These are phyloP conservation scores for Ormyrus pomaceus DNA, from an alignment of 2,888 invertebrate species.

Conservation along the genomic window DNA sequence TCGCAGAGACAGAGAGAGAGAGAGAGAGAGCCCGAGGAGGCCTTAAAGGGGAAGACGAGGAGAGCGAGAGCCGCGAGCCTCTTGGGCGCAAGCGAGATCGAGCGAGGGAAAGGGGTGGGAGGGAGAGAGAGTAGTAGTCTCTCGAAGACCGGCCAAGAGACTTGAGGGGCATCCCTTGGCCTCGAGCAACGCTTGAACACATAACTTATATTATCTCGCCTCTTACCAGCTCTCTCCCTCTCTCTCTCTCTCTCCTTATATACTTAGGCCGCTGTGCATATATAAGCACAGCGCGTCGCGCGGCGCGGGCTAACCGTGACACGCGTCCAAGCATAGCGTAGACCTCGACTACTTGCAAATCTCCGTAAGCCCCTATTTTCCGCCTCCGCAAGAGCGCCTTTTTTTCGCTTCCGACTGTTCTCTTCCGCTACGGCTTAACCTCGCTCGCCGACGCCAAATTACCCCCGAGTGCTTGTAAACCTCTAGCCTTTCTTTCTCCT, in stretches of 20 bases:
- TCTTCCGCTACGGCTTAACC: no score
- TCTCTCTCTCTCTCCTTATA: not conserved
- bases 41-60: slow-evolving; percentile 36
- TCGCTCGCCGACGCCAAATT: not conserved
- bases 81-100: not conserved
- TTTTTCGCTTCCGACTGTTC: no score
- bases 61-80: no score
- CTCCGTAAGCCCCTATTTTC: not conserved
- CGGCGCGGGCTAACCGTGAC: not conserved
- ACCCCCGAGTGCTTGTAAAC: not conserved
- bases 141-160: slow-evolving; percentile 61
- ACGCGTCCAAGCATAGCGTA: slow-evolving; percentile 24
- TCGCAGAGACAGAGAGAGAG: not conserved
- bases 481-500: not conserved
- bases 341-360: slow-evolving; percentile 46
- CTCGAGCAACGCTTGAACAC: slow-evolving; percentile 65
- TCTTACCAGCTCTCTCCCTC: slow-evolving; percentile 1
- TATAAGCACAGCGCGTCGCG: not conserved
- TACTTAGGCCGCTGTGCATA: not conserved
- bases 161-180: slow-evolving; percentile 75
- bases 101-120: slow-evolving; percentile 60
- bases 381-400: slow-evolving; percentile 15
- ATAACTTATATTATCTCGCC: slow-evolving; percentile 48
- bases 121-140: slow-evolving; percentile 59
- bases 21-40: not conserved